Conservation (phyloP, 37 sponge, comb jelly and placozoan genomes). For the Tethya wilhelma region DNA sequence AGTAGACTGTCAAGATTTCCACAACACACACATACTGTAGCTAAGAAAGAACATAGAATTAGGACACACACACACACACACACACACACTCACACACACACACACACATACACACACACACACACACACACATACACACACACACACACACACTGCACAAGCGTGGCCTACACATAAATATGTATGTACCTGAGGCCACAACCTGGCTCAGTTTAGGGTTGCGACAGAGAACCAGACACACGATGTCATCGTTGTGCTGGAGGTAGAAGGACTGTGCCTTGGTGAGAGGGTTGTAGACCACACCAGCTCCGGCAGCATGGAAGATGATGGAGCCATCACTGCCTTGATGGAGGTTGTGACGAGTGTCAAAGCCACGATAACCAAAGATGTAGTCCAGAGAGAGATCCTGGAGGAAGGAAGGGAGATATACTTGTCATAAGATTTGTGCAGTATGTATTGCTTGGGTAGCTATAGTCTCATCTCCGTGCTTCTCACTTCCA, state of each 20-base stretch:
- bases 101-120: constrained; percentile 2
- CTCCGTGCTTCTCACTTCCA: too few species aligned
- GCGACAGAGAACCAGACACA: constrained; percentile 75
- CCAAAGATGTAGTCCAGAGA: constrained; percentile 90
- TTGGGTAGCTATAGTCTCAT: too few species aligned
- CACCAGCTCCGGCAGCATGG: constrained; percentile 94
- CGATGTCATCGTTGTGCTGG: constrained; percentile 98
- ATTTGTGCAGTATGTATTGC: too few species aligned
- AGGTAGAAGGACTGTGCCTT: constrained; percentile 88
- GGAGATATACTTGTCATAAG: too few species aligned
- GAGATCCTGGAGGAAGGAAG: constrained; percentile 66
- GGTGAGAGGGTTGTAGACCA: constrained; percentile 78
- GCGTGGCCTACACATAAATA: too few species aligned
- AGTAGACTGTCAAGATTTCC: too few species aligned
- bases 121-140: constrained; percentile 5
- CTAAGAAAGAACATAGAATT: too few species aligned
- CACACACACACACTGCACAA: too few species aligned
- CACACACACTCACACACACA: constrained; percentile 1
- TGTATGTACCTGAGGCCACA: constrained; percentile 63
- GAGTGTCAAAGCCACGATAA: constrained; percentile 96
- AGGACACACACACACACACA: too few species aligned
- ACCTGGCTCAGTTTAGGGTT: constrained; percentile 58
- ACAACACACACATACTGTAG: too few species aligned
- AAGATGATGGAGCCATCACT: constrained; percentile 76
- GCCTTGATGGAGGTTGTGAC: constrained; percentile 83